Percentiles rank a stretch among this genome's conserved stretches.
phyloP scores from a whole-genome alignment of 2,797 vertebrate genomes.

The Pitangus sulphuratus region DNA sequence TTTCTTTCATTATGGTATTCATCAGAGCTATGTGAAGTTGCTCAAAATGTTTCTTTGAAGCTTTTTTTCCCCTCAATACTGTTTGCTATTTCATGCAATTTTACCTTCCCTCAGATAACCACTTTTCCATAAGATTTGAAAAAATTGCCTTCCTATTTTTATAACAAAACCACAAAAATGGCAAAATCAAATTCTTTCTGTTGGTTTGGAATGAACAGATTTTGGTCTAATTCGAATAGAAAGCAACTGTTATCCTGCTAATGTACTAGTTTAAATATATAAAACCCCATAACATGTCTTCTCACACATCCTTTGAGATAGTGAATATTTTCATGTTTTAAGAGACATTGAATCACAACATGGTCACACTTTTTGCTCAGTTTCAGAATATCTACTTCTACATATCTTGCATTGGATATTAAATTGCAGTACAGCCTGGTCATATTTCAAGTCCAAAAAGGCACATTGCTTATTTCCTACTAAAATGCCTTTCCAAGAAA shows the following conservation, averaged over 20 bases:
- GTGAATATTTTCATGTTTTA: neutral
- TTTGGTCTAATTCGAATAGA: neutral
- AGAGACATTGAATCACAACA: neutral
- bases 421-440: neutral
- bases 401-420: neutral
- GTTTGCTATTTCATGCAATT: constrained; percentile 9
- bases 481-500: neutral
- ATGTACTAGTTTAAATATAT: neutral
- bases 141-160: constrained; percentile 18
- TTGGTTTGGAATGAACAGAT: neutral
- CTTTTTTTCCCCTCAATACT: neutral
- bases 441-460: neutral
- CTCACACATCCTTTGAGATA: neutral
- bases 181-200: neutral
- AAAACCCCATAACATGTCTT: neutral
- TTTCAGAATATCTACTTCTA: neutral
- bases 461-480: accelerated
- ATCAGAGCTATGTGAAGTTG: constrained; percentile 12
- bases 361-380: neutral
- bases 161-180: neutral
- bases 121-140: neutral
- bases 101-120: neutral
- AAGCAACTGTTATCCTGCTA: neutral
- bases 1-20: constrained; percentile 53
- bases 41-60: constrained; percentile 3